Evolutionary conservation across 1,140 invertebrate genomes (phyloP).

Genomic region (Maniola jurtina): DNA sequence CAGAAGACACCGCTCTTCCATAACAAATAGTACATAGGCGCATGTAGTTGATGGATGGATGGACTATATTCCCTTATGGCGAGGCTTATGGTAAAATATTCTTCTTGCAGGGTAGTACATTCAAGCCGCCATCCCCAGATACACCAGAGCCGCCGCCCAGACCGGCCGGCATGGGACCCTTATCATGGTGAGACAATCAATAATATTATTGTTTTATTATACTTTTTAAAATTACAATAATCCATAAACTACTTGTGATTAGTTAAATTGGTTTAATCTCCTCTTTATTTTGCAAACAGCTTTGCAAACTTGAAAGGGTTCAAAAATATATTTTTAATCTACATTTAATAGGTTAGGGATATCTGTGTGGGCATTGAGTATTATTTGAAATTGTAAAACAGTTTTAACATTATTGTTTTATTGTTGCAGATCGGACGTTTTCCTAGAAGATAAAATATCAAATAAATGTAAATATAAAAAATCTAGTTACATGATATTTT

Average conservation of each 20-base stretch:
- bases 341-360: too few species aligned
- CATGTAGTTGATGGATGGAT: too few species aligned
- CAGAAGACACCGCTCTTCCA: too few species aligned
- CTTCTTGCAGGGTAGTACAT: slow-evolving; percentile 60
- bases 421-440: not conserved
- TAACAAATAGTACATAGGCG: too few species aligned
- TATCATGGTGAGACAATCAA: slow-evolving; percentile 41
- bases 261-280: not conserved
- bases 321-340: too few species aligned
- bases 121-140: slow-evolving; percentile 58
- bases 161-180: slow-evolving; percentile 42
- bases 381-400: too few species aligned
- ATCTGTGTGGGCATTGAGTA: too few species aligned
- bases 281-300: not conserved
- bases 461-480: not conserved
- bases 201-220: slow-evolving; percentile 10
- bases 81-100: not conserved
- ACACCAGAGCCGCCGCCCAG: slow-evolving; percentile 63
- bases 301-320: too few species aligned
- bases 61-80: too few species aligned
- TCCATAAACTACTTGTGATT: too few species aligned
- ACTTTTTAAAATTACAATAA: slow-evolving; percentile 1
- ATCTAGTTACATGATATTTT: not conserved
- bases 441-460: too few species aligned
- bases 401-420: not conserved